Base-by-base conservation (phyloP, 2,888 invertebrate genomes). In the Rhabditoides inermis region DNA sequence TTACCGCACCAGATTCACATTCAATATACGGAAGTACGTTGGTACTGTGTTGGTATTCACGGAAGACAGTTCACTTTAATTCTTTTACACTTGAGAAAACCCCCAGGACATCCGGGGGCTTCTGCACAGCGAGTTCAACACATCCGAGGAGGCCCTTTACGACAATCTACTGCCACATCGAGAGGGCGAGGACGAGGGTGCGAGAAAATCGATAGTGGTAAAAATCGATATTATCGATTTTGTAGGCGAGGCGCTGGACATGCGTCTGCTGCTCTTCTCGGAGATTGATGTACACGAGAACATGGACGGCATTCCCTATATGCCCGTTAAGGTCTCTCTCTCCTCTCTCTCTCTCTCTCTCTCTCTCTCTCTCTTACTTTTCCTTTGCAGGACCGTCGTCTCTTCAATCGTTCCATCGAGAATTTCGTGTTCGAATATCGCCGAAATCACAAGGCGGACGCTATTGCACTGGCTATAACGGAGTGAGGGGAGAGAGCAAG, bases 371-470 rank as follows among this genome's bases (percentile, higher is more conserved):
- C n/a, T n/a, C n/a, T n/a, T 32, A 10, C 10, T 32, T 32, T 32
- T 32, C 32, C 32, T 32, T 7, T 10, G 32, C 25, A 2, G 20
- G 55, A 64, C 48, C 48, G 64, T 18, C 46, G 47, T 15, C 64
- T 61, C 26, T 65, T 69, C 47, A 66, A 58, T 42, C 30, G 63
- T 39, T 60, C 57, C 32, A 52, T 70, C 23, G 69, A 68, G 46
- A 70, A 70, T 54, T 57, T 70, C 22, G 55, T 68, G 18, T 69
- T 70, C 51, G 69, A 69, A 40, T 61, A 65, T 47, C 62, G 62
- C 30, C 45, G 62, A 26, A 65, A 67, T 35, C 66, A 66, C 52
- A 56, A 58, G 15, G 61, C 61, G 23, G 63, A 56, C 47, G 49
- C 58, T 7, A 61, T 69, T n/a, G 52, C 63, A 18, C 39, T 69